A percentile compares a stretch with the other conserved stretches of the same genome.
These are phyloP conservation scores for Caranx ignobilis DNA, from an alignment of 2,113 vertebrate species.

Conservation along the genomic window DNA sequence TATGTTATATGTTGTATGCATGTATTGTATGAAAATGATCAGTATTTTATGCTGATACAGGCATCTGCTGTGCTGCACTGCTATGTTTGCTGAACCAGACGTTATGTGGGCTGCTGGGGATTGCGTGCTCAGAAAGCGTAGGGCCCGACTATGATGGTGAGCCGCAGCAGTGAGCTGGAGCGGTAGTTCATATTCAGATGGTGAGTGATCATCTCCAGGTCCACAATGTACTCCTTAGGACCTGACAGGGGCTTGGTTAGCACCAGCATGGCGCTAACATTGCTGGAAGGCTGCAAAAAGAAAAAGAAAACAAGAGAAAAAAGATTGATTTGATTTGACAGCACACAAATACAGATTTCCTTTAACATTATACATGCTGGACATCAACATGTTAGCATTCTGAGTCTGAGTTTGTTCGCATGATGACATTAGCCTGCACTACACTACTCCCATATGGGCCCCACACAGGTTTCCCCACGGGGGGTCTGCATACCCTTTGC, in stretches of 20 bases:
- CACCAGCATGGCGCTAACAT: slow-evolving; percentile 95
- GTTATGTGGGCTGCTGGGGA: slow-evolving; percentile 71
- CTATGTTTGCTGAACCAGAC: slow-evolving; percentile 62
- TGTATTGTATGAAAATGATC: slow-evolving; percentile 62
- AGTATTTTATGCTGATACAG: slow-evolving; percentile 62
- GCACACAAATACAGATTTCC: neutral
- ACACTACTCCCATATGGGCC: neutral
- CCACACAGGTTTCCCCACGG: too few relatives aligned
- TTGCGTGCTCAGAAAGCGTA: slow-evolving; percentile 86
- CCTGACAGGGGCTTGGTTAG: slow-evolving; percentile 93
- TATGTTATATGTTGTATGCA: slow-evolving; percentile 54
- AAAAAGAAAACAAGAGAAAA: slow-evolving; percentile 38
- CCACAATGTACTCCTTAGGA: slow-evolving; percentile 93
- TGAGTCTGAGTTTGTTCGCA: neutral
- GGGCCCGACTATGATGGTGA: slow-evolving; percentile 96
- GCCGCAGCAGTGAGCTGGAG: slow-evolving; percentile 92
- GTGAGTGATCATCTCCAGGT: slow-evolving; percentile 98
- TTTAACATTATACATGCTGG: neutral
- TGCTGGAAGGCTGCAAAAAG: slow-evolving; percentile 90
- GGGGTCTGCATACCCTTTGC: too few relatives aligned
- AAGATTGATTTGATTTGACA: neutral
- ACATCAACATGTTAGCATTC: neutral
- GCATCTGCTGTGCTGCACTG: slow-evolving; percentile 58
- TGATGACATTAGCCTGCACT: neutral
- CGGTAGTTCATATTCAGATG: slow-evolving; percentile 92